Percentiles rank a stretch among this genome's conserved stretches.
phyloP scores from a whole-genome alignment of 2,113 vertebrate species.

The Chionomys nivalis region DNA sequence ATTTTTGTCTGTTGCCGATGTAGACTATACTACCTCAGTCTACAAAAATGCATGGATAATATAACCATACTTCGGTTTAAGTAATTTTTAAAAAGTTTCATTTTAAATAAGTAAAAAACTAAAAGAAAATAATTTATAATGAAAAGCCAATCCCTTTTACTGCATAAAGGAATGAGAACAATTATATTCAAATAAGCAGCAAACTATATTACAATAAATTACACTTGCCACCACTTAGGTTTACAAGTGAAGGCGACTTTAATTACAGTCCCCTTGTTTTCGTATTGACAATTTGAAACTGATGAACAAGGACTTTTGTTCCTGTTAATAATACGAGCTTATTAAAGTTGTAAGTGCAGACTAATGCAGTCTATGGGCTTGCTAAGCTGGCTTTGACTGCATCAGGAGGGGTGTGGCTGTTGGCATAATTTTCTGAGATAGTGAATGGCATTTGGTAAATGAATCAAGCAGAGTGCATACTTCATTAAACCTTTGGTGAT shows the following conservation, averaged over 20 bases:
- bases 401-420: rapidly evolving
- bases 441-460: neutral
- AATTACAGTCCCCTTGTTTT: neutral
- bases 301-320: neutral
- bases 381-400: too few species aligned
- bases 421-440: neutral
- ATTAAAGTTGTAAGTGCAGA: neutral
- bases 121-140: neutral
- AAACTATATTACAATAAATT: neutral
- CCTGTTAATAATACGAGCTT: rapidly evolving
- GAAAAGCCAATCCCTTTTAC: neutral
- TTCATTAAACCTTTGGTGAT: neutral
- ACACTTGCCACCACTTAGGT: neutral
- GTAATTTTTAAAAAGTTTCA: neutral
- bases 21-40: neutral
- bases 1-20: neutral
- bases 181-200: neutral
- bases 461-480: neutral
- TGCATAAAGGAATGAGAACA: neutral
- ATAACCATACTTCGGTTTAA: neutral
- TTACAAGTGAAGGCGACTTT: neutral
- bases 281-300: neutral
- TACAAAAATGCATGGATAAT: neutral
- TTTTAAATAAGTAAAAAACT: neutral
- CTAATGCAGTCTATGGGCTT: rapidly evolving